Evolutionary conservation across 2,888 invertebrate genomes (phyloP), one percentile per base, ranked within the genome.

Genomic region (Pocota personata): DNA sequence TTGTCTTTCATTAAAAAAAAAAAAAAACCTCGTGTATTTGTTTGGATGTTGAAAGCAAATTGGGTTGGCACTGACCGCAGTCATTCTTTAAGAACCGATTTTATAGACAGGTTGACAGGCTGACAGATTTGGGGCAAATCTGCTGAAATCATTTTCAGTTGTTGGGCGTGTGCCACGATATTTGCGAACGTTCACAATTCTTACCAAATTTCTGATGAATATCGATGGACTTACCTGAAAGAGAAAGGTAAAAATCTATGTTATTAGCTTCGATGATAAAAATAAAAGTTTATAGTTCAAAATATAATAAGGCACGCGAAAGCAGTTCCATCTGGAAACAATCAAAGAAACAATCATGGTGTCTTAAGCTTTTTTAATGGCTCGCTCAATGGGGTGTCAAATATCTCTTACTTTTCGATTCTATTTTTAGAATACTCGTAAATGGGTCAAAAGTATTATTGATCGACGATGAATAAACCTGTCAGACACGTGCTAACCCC

Each of bases 191-290:
- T 52, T 27, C 43, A 12, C 3, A 24, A 16, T 73, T 35, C 64
- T 75, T 75, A 73, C 72, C 73, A 2, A 73, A 43, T 7, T 37
- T 8, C n/a, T 12, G 62, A 73, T 52, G 52, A n/a, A 46, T 55
- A 55, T 55, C 32, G 32, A 12, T 1, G 21, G 14, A 62, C 83
- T 83, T 73, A 83, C 83, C 83, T 83, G 73, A 67, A 83, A 73
- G 19, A 52, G 30, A 76, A 62, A 67, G 19, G 58, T 5, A 43
- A 27, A 60, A 60, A 14, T 57, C 1, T 4, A 58, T 8, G 30
- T 55, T 16, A 71, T 71, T 60, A 77, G 50, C 16, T 46, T 37
- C 16, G 55, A 3, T 43, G 43, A 21, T 43, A 43, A 7, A 57
- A 35, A 16, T 35, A 30, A 19, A 48, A 48, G 12, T 43, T 10